A percentile compares a stretch with the other conserved stretches of the same genome.
Conservation (phyloP, 2,113 vertebrate species). For the Anguilla rostrata region DNA sequence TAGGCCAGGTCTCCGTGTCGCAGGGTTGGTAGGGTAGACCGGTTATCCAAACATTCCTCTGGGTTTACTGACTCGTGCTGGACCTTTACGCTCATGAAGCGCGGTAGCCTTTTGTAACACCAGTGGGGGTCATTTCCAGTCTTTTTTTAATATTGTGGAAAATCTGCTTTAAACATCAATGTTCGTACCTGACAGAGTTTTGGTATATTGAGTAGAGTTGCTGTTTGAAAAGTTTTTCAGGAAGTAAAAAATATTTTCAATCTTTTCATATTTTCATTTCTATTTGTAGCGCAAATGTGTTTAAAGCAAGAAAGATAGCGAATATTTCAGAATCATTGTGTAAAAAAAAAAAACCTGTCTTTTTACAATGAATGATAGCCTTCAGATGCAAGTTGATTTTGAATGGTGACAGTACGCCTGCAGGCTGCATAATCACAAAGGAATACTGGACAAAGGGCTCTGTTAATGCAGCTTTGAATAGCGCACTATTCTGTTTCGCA, state of each 20-base stretch:
- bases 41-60: not conserved
- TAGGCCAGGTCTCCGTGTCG: not conserved
- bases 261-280: not conserved
- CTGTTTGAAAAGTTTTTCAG: not conserved
- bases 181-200: not conserved
- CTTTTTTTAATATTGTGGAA: not conserved
- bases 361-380: not conserved
- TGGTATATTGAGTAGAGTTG: not conserved
- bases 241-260: not conserved
- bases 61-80: not conserved
- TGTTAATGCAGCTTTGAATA: not conserved
- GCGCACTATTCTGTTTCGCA: not conserved
- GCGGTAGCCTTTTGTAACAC: not conserved
- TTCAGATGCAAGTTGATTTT: too few relatives aligned
- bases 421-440: too few relatives aligned
- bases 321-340: not conserved
- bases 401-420: too few relatives aligned
- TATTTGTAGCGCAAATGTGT: not conserved
- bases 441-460: too few relatives aligned
- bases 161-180: not conserved
- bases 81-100: not conserved
- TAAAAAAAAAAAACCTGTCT: not conserved
- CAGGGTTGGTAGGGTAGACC: not conserved
- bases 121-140: not conserved
- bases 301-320: not conserved